Evolutionary conservation across 2,113 vertebrate genomes (phyloP).

Genomic region (Otis tarda): DNA sequence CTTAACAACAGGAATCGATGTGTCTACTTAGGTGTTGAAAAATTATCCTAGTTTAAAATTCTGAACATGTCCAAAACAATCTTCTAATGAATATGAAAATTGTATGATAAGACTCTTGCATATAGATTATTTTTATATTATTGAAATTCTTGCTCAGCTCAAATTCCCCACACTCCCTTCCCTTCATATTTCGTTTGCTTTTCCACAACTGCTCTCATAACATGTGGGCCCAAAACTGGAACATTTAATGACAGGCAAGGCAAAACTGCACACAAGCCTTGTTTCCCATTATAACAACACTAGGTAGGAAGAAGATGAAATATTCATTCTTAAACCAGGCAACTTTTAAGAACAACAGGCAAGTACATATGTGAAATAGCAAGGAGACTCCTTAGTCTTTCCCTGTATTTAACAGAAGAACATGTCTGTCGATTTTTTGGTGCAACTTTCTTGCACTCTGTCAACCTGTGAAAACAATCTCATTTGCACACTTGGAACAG

Average conservation of each 20-base stretch:
- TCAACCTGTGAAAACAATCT: neutral
- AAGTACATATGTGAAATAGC: neutral
- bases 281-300: neutral
- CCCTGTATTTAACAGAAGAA: neutral
- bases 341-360: neutral
- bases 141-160: neutral
- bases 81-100: neutral
- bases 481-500: neutral
- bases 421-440: neutral
- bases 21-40: neutral
- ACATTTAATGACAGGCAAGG: neutral
- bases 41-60: neutral
- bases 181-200: neutral
- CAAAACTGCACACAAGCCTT: neutral
- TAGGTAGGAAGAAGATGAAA: neutral
- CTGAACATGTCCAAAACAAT: neutral
- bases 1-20: neutral
- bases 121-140: neutral
- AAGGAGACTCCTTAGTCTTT: neutral
- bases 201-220: neutral
- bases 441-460: neutral
- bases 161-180: neutral
- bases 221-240: neutral
- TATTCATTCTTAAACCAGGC: neutral
- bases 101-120: neutral